Evolutionary conservation across 2,888 invertebrate genomes (phyloP).

Genomic region (Hydroisotoma schaefferi): DNA sequence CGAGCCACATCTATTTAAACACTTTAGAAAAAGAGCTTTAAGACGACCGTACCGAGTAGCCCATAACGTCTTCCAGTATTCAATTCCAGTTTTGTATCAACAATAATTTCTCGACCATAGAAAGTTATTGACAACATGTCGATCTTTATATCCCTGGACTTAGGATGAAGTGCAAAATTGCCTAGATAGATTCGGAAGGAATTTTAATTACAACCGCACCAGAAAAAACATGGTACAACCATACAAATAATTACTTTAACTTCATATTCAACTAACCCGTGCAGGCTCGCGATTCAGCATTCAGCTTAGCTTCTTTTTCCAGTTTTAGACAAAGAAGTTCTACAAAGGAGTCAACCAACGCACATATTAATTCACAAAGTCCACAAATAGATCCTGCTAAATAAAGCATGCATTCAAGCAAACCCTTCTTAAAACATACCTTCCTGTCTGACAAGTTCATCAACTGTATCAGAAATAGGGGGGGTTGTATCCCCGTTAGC

Average conservation of each 20-base stretch:
- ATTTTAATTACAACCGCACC: background rate
- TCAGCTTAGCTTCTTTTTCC: slow-evolving; percentile 85
- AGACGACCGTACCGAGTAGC: slow-evolving; percentile 68
- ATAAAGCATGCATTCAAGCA: background rate
- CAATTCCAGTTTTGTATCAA: slow-evolving; percentile 92
- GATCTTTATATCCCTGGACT: slow-evolving; percentile 94
- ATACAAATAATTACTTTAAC: background rate
- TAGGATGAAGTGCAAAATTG: slow-evolving; percentile 80
- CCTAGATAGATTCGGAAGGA: background rate
- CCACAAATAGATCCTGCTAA: background rate
- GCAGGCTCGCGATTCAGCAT: slow-evolving; percentile 87
- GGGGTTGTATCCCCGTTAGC: slow-evolving; percentile 31
- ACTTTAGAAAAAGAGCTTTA: background rate
- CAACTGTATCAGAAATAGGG: slow-evolving; percentile 20
- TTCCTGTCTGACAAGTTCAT: slow-evolving; percentile 64
- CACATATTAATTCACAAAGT: background rate
- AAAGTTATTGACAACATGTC: slow-evolving; percentile 95
- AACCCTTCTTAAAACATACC: slow-evolving; percentile 56
- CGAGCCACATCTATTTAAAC: background rate
- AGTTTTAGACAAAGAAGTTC: slow-evolving; percentile 81
- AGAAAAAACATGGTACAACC: background rate
- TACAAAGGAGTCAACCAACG: slow-evolving; percentile 51
- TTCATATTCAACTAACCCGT: slow-evolving; percentile 67
- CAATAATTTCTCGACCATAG: slow-evolving; percentile 92
- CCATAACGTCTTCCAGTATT: slow-evolving; percentile 97